Percentiles rank a stretch among this genome's conserved stretches.
Conservation (phyloP, 1,140 invertebrate species). For the Sitophilus oryzae region DNA sequence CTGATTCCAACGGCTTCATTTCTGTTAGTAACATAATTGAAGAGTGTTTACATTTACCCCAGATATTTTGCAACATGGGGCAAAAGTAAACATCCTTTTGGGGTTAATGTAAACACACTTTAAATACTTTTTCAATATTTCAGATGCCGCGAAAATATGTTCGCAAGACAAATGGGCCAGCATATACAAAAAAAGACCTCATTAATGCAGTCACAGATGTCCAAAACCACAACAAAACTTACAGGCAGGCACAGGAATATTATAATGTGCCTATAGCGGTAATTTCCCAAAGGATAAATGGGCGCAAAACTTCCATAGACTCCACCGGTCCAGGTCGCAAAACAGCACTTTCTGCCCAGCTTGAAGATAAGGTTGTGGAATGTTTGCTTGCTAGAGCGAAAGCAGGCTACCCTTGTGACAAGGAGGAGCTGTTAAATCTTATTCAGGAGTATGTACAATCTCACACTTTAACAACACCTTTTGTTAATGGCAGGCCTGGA, state of each 20-base stretch:
- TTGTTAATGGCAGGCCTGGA: slow-evolving; percentile 17
- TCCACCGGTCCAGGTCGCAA: not conserved
- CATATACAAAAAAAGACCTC: slow-evolving; percentile 19
- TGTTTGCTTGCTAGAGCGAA: slow-evolving; percentile 14
- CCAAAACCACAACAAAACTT: slow-evolving; percentile 18
- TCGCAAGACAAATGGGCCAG: slow-evolving; percentile 4
- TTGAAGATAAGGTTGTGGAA: slow-evolving; percentile 16
- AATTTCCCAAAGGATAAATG: slow-evolving; percentile 18
- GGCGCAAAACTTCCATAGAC: slow-evolving; percentile 15
- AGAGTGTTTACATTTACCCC: slow-evolving; percentile 10
- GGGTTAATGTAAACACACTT: slow-evolving; percentile 9
- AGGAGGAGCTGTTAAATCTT: slow-evolving; percentile 11
- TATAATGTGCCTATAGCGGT: slow-evolving; percentile 17
- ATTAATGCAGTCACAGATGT: slow-evolving; percentile 16
- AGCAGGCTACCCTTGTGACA: slow-evolving; percentile 13
- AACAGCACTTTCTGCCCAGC: no score
- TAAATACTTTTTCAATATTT: slow-evolving; percentile 1
- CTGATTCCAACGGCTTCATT: not conserved
- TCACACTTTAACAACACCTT: slow-evolving; percentile 14
- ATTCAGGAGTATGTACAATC: slow-evolving; percentile 11
- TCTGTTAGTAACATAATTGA: not conserved
- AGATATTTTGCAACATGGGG: not conserved
- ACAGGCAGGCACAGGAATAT: slow-evolving; percentile 4
- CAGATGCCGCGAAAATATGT: slow-evolving; percentile 19
- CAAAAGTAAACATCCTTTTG: slow-evolving; percentile 9